A percentile compares a stretch with the other conserved stretches of the same genome.
Conservation (phyloP, 1,140 invertebrate species). For the Solenopsis invicta region DNA sequence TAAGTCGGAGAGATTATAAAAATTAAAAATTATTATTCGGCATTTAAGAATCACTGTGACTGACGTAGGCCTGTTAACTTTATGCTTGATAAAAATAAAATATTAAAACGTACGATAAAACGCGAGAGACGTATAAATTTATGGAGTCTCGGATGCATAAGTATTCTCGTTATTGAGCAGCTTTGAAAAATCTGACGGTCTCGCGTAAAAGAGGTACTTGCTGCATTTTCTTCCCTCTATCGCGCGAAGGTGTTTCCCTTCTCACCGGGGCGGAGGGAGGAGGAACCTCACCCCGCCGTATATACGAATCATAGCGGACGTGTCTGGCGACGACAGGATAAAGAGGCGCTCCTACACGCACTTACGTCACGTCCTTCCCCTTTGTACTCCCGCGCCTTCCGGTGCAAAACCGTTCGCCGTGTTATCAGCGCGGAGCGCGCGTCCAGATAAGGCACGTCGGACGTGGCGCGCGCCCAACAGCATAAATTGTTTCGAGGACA, state of each 20-base stretch:
- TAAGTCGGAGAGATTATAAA: too few species aligned
- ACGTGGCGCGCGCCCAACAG: slow-evolving; percentile 78
- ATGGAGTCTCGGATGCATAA: background rate
- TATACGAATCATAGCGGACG: slow-evolving; percentile 76
- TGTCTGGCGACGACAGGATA: slow-evolving; percentile 84
- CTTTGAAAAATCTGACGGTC: slow-evolving; percentile 1
- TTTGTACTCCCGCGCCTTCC: slow-evolving; percentile 69
- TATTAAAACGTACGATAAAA: too few species aligned
- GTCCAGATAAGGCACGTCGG: slow-evolving; percentile 84
- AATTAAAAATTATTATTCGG: too few species aligned
- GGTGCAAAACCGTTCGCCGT: slow-evolving; percentile 72
- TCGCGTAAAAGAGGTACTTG: background rate
- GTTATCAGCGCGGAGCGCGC: slow-evolving; percentile 80
- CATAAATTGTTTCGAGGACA: slow-evolving; percentile 84
- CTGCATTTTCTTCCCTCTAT: background rate
- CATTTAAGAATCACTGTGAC: too few species aligned
- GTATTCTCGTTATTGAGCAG: background rate
- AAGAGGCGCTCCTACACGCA: slow-evolving; percentile 83
- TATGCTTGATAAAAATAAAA: too few species aligned
- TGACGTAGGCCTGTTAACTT: too few species aligned
- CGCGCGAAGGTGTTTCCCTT: slow-evolving; percentile 5
- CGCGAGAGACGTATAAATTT: background rate
- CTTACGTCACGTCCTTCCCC: slow-evolving; percentile 82
- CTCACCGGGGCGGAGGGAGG: background rate
- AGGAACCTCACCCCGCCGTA: slow-evolving; percentile 39